Evolutionary conservation across 2,797 vertebrate genomes (phyloP).

Genomic region (Mareca strepera): DNA sequence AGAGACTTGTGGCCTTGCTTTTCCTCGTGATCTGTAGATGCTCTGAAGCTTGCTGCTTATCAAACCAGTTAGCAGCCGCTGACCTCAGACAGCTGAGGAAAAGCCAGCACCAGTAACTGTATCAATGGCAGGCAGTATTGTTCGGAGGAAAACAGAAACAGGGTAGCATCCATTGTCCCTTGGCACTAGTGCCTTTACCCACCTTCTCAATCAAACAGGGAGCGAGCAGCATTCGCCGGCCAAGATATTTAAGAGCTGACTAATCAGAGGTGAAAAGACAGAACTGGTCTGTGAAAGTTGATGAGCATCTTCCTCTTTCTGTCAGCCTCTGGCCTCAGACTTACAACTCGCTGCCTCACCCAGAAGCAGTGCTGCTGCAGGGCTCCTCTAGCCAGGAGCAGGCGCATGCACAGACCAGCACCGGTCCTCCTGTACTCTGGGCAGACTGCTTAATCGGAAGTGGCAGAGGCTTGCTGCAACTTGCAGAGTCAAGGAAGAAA

Average conservation of each 20-base stretch:
- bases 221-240: background rate
- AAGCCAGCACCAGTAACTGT: background rate
- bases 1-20: background rate
- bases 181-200: background rate
- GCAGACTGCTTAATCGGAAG: background rate
- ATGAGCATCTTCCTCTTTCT: background rate
- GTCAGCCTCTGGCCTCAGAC: background rate
- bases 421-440: background rate
- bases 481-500: background rate
- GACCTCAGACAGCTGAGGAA: background rate
- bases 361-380: background rate
- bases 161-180: background rate
- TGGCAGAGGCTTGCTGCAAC: background rate
- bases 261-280: slow-evolving; percentile 23
- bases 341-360: background rate
- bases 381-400: background rate
- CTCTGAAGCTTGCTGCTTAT: background rate
- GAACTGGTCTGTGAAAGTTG: background rate
- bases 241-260: background rate
- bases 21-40: background rate
- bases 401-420: background rate
- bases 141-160: background rate
- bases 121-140: background rate
- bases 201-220: background rate
- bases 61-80: background rate